Percentiles rank a stretch among this genome's conserved stretches.
Conservation (phyloP, 2,797 vertebrate genomes). For the Poeciliopsis infans region DNA sequence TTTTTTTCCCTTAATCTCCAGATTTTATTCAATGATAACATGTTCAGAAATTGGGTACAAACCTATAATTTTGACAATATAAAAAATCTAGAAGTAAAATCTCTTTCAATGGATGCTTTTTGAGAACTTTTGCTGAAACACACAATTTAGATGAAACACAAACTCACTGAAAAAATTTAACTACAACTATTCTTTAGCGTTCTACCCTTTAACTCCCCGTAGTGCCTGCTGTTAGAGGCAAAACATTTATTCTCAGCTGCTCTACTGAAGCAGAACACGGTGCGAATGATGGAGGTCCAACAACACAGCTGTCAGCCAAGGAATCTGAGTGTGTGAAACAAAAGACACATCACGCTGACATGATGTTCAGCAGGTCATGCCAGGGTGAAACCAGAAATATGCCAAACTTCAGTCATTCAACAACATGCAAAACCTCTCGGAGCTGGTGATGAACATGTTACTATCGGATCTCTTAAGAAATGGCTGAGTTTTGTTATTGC, state of each 20-base stretch:
- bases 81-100: not conserved
- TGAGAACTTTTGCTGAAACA: not conserved
- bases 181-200: not conserved
- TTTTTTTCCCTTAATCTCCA: not conserved
- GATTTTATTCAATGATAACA: not conserved
- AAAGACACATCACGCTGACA: slow-evolving; percentile 6
- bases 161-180: not conserved
- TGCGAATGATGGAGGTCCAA: not conserved
- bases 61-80: not conserved
- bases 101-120: not conserved
- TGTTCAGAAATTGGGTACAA: not conserved
- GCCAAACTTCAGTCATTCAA: not conserved
- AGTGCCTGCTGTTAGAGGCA: not conserved
- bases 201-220: not conserved
- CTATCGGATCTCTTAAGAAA: slow-evolving; percentile 10
- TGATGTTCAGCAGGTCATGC: slow-evolving; percentile 13
- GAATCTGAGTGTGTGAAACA: slow-evolving; percentile 3
- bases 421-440: not conserved
- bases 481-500: slow-evolving; percentile 30
- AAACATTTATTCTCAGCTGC: not conserved
- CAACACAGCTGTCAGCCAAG: slow-evolving; percentile 2
- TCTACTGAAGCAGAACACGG: not conserved
- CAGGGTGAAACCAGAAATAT: slow-evolving; percentile 1
- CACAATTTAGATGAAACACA: not conserved
- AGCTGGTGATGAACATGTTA: slow-evolving; percentile 31